phyloP scores from a whole-genome alignment of 1,140 invertebrate genomes.

The Amphibalanus amphitrite region DNA sequence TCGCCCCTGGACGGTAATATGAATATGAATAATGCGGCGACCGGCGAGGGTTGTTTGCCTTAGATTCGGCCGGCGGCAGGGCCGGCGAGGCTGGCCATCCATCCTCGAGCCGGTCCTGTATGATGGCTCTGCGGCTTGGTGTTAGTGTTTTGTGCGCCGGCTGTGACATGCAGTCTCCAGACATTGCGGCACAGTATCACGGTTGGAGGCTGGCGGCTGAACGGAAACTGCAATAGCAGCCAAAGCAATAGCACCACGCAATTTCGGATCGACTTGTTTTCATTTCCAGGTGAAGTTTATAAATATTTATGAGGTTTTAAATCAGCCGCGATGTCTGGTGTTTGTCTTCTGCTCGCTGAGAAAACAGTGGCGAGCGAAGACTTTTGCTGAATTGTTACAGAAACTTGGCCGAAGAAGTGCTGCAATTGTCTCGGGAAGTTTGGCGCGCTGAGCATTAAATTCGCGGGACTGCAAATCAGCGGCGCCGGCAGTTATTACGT shows the following conservation, averaged over 20 bases:
- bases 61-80: neutral
- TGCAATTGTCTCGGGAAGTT: no score
- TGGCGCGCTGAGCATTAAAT: no score
- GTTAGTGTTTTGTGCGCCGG: neutral
- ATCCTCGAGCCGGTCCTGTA: neutral
- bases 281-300: no score
- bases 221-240: no score
- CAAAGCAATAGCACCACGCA: no score
- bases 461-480: neutral
- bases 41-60: neutral
- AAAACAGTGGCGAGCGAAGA: no score
- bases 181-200: neutral
- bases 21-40: neutral
- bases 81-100: neutral
- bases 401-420: no score
- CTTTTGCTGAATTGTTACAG: no score
- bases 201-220: neutral
- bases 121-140: neutral
- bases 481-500: neutral
- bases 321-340: no score
- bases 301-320: no score
- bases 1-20: neutral
- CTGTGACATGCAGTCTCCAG: neutral
- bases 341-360: no score
- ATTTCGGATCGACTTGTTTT: no score